Base-by-base conservation (phyloP, 2,888 invertebrate species). In the Callyntrura sp. region DNA sequence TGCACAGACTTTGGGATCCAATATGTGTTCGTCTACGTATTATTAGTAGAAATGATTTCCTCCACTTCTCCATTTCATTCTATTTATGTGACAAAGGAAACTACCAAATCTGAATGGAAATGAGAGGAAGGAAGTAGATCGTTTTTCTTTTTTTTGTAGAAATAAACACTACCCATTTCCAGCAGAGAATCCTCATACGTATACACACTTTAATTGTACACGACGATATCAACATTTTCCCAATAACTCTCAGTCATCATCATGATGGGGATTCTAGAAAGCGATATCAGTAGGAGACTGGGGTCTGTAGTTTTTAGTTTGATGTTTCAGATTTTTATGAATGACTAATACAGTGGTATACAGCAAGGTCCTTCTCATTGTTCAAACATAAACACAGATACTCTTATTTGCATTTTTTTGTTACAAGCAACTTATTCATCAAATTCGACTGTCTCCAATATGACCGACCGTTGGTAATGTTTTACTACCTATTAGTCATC, bases 401-500 rank as follows among this genome's bases (percentile, higher is more conserved):
- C 70, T 70, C 51, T 48, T 68, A 55, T 68, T 88, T 83, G 78
- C 88, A 88, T 88, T 88, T 81, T 70, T 88, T 88, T 81, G 57
- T 81, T 20, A 23, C 51, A 57, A 17, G 17, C 62, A 55, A 55
- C 35, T 83, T 88, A 88, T 89, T 89, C 89, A 89, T 89, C 84
- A 89, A 78, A 82, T 73, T 76, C 57, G 65, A 57, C 20, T 81
- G 48, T 55, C 70, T 60, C 45, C 51, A 51, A 57, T 23, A 28
- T 70, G 83, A 78, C 76, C 76, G 88, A 65, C 78, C 76, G 89
- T 85, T 79, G 73, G 55, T 88, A 45, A 65, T 88, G 60, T 65
- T 87, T n/a, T 62, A 28, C 62, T 70, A 76, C 84, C 78, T 89
- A 89, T 89, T 89, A 89, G 89, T 89, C 89, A 89, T 89, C 84